phyloP scores from a whole-genome alignment of 1,140 invertebrate species.

The Armadillidium nasatum region DNA sequence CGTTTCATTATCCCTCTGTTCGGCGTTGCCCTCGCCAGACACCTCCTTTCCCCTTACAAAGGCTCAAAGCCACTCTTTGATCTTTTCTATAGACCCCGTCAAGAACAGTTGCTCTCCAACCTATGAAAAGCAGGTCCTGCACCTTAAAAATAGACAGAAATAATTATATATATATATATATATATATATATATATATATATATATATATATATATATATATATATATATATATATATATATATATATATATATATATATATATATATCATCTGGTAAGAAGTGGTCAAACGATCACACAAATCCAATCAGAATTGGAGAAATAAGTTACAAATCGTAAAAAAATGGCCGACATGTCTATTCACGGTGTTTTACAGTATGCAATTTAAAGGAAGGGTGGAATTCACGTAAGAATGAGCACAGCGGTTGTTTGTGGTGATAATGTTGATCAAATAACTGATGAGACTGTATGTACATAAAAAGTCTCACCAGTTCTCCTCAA shows the following conservation, averaged over 20 bases:
- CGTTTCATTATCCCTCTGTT: not conserved
- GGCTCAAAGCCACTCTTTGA: constrained; percentile 6
- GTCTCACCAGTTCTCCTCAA: no score
- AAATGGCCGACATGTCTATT: no score
- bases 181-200: constrained; percentile 13
- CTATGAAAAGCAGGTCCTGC: constrained; percentile 3
- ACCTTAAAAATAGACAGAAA: constrained; percentile 5
- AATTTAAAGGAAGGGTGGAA: no score
- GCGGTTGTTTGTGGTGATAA: no score
- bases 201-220: constrained; percentile 15
- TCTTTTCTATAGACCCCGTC: not conserved
- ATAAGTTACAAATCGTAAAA: no score
- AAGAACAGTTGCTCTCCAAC: constrained; percentile 11
- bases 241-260: not conserved
- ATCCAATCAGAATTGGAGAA: no score
- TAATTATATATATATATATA: constrained; percentile 9
- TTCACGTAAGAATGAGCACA: no score
- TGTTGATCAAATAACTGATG: no score
- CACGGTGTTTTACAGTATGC: no score
- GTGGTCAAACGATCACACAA: no score
- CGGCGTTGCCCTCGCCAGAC: not conserved
- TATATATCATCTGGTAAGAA: no score
- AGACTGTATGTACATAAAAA: no score
- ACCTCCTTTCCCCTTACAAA: not conserved
- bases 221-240: constrained; percentile 12